phyloP scores from a whole-genome alignment of 2,797 vertebrate species.

The Caiman crocodilus region DNA sequence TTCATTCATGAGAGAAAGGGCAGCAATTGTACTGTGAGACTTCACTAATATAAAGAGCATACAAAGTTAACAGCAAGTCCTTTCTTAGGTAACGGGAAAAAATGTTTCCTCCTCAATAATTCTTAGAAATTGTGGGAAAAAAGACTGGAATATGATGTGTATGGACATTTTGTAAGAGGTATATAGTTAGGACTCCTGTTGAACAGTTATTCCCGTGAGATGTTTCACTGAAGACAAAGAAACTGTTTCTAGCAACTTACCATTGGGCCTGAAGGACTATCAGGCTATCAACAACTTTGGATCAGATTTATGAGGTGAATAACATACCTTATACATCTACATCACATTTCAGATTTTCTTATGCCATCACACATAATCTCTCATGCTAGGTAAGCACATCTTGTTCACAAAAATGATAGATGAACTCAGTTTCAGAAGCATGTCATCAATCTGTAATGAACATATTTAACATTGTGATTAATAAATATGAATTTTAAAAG shows the following conservation, averaged over 20 bases:
- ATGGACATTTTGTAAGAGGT: too few species aligned
- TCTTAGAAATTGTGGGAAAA: neutral
- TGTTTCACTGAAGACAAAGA: neutral
- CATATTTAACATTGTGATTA: neutral
- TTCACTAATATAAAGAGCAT: neutral
- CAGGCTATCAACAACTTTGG: neutral
- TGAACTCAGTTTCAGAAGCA: neutral
- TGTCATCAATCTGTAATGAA: neutral
- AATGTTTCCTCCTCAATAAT: too few species aligned
- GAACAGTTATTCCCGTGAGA: neutral
- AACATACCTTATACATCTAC: fast-evolving
- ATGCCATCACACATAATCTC: neutral
- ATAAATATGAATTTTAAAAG: neutral
- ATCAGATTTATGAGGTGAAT: neutral
- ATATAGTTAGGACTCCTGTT: fast-evolving
- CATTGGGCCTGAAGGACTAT: neutral
- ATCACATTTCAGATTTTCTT: neutral
- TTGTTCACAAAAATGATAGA: neutral
- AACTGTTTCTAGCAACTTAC: neutral
- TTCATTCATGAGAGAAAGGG: neutral
- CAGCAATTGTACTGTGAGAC: neutral
- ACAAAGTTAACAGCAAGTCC: neutral
- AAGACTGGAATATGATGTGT: too few species aligned
- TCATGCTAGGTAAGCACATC: neutral
- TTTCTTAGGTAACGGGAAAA: neutral